Evolutionary conservation across 2,797 vertebrate genomes (phyloP).

Genomic region (Chelidonichthys spinosus): DNA sequence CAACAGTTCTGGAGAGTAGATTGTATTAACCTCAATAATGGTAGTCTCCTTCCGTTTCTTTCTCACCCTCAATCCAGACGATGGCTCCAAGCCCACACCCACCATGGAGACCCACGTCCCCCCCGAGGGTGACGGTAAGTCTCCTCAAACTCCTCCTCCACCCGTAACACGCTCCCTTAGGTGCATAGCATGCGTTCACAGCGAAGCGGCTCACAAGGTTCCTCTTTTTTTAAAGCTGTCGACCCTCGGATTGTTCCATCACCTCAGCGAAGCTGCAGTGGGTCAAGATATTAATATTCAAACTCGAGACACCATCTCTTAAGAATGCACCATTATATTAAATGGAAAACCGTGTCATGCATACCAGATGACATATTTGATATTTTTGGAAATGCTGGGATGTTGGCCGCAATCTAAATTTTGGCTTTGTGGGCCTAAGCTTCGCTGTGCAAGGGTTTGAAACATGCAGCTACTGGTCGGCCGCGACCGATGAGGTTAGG

Average conservation of each 20-base stretch:
- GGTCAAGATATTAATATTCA: constrained; percentile 33
- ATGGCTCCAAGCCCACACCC: constrained; percentile 96
- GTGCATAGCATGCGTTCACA: constrained; percentile 3
- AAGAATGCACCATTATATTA: constrained; percentile 34
- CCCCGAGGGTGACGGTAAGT: constrained; percentile 95
- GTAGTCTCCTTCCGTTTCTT: constrained; percentile 99
- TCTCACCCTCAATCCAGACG: constrained; percentile 99
- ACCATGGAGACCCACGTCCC: constrained; percentile 94
- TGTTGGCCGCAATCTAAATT: constrained; percentile 33
- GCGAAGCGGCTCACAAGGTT: neutral
- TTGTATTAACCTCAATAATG: constrained; percentile 99
- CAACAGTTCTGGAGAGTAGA: constrained; percentile 99
- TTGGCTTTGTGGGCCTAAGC: constrained; percentile 41
- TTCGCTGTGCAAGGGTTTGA: constrained; percentile 35
- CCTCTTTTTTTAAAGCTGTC: constrained; percentile 22
- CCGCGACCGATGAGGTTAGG: neutral
- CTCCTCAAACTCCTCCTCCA: constrained; percentile 1
- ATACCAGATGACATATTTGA: constrained; percentile 33
- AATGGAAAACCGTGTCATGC: constrained; percentile 58
- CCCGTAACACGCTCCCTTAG: neutral
- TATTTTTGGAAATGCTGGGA: constrained; percentile 45
- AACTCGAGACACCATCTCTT: constrained; percentile 15
- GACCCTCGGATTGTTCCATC: constrained; percentile 10
- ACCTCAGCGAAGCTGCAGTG: neutral
- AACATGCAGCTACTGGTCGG: constrained; percentile 33